Base-by-base conservation (phyloP, 2,888 invertebrate genomes). In the Marronus borbonicus region DNA sequence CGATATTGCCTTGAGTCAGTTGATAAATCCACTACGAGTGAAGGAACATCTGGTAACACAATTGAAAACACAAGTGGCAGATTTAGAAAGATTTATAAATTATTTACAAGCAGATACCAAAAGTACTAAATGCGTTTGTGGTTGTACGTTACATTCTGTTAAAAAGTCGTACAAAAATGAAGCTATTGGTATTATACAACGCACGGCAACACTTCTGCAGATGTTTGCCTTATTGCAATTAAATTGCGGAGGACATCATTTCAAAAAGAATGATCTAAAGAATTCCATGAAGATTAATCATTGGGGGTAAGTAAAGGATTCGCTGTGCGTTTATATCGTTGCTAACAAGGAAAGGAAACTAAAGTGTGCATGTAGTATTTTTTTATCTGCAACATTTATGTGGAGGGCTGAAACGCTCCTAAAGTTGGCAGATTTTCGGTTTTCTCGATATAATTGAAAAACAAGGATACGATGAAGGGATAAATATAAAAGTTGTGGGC, bases 31-130 rank as follows among this genome's bases (percentile, higher is more conserved):
- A 17, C 92, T 98, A 80, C 95, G 97, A 87, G 97, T 98, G 90
- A 98, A 99, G 88, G 98, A 98, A 85, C 98, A 98, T 88, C 91
- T 99, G 20, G 98, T 99, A 24, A 92, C 92, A 65, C 99, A 99
- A 88, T 90, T 99, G 24, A 98, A 98, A 89, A 97, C 97, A 0
- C 99, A 99, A 90, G 97, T 99, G 76, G 94, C 95, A 62, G 99
- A 99, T 89, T 92, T 99, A 89, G 99, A 99, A 88, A 93, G 98
- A 82, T 99, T 99, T 87, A 98, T 99, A 83, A 94, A 95, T 83
- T 95, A 98, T 85, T 91, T 99, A 85, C 99, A 99, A 91, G 94
- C 94, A 82, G 94, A 94, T 84, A 89, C 90, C 0, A 93, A 91
- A 81, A 86, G 88, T 1, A 82, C 86, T 5, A 87, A 87, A 80